phyloP scores from a whole-genome alignment of 2,888 invertebrate species.

The Meiosimyza decipiens region DNA sequence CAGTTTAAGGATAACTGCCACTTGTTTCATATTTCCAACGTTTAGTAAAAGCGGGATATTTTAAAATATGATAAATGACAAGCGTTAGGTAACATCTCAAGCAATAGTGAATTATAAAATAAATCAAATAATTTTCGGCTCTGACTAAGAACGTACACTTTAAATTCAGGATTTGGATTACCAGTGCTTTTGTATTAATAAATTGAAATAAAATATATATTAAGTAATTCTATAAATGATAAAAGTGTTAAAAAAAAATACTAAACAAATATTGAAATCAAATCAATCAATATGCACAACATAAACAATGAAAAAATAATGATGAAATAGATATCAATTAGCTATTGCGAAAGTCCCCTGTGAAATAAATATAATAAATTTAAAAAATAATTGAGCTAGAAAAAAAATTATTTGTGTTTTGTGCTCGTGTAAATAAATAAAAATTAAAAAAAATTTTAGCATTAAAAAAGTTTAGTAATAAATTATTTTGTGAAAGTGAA shows the following conservation, averaged over 20 bases:
- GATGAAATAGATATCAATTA: too few species aligned
- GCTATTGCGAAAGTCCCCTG: too few species aligned
- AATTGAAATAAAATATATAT: too few species aligned
- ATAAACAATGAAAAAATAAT: too few species aligned
- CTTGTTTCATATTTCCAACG: not conserved
- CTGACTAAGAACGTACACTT: not conserved
- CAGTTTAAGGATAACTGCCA: not conserved
- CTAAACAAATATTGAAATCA: not conserved
- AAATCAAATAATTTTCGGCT: not conserved
- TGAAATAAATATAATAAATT: too few species aligned
- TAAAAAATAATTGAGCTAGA: too few species aligned
- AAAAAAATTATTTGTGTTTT: too few species aligned
- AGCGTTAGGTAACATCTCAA: not conserved
- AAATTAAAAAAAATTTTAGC: too few species aligned
- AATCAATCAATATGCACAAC: not conserved
- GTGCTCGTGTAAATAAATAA: too few species aligned
- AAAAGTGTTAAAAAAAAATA: not conserved
- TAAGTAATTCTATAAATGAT: not conserved
- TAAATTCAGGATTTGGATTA: conserved; percentile 16
- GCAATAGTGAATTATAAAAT: not conserved
- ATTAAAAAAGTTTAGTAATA: too few species aligned
- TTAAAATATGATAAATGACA: not conserved
- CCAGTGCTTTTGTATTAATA: conserved; percentile 2
- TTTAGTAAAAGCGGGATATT: conserved; percentile 18
- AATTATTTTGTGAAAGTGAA: too few species aligned